Base-by-base conservation (phyloP, 2,888 invertebrate genomes). In the Lochmaea crataegi region DNA sequence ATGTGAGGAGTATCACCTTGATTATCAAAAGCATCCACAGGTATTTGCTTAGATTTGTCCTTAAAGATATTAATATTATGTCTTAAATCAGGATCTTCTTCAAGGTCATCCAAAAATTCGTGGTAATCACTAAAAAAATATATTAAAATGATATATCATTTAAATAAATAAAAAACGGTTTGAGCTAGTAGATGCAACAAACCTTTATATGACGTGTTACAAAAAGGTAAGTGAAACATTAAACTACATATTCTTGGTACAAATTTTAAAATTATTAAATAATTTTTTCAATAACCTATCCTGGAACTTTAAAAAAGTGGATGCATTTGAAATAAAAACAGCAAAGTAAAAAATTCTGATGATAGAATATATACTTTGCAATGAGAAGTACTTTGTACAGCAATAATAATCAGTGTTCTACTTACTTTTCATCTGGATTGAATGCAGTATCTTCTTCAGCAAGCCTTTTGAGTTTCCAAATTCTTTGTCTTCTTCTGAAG, bases 101-200 rank as follows among this genome's bases (percentile, higher is more conserved):
- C 99, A 77, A 99, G 88, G 84, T 99, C 99, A 81, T 99, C 97
- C 87, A 99, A 89, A 88, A 99, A 99, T 80, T 98, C 98, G 81
- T 94, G 92, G 87, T 96, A 98, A 82, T 98, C 98, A 81, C 95
- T 96, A 86, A 38, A 88, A 85, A 38, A 68, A 58, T 22, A 58
- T 22, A 11, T 22, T 45, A 45, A 48, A 42, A 32, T 32, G 6
- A 7, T 32, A 32, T 5, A 32, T 32, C 26, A 3, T 32, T 32
- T 2, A 32, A 32, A 32, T 7, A 7, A 32, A 32, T 22, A 22
- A 22, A 22, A 2, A 22, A 2, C 22, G 22, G 22, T 22, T 22
- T 22, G 22, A 22, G 22, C 22, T 22, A 22, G 22, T 22, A 22
- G 22, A 22, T 22, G 2, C 22, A 22, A 22, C 22, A 22, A 22